These are phyloP conservation scores for Andrena dorsata DNA, from an alignment of 2,888 invertebrate genomes.

Conservation along the genomic window DNA sequence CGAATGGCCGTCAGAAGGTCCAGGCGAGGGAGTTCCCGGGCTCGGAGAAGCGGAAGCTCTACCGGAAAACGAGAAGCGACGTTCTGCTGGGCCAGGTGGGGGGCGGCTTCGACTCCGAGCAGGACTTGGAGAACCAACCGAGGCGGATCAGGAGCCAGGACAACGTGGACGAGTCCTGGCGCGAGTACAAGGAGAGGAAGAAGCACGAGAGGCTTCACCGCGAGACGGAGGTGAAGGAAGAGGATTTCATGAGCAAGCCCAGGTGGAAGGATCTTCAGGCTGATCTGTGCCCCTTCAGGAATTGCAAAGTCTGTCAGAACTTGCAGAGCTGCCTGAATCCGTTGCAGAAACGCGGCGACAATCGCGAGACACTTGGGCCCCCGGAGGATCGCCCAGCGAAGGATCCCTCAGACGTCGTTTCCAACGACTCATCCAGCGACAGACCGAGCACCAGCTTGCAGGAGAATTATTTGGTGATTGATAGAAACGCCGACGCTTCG, in stretches of 20 bases:
- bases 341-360: neutral
- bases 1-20: slow-evolving; percentile 13
- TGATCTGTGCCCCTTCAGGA: slow-evolving; percentile 61
- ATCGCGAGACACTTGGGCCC: neutral
- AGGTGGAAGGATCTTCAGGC: slow-evolving; percentile 78
- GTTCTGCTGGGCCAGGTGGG: slow-evolving; percentile 68
- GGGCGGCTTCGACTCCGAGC: slow-evolving; percentile 69
- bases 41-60: slow-evolving; percentile 75
- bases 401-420: neutral
- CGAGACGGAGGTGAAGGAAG: slow-evolving; percentile 68
- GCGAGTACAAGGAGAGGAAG: slow-evolving; percentile 80
- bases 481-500: slow-evolving; percentile 10
- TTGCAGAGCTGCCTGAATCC: slow-evolving; percentile 65
- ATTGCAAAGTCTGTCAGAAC: slow-evolving; percentile 73
- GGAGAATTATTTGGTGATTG: slow-evolving; percentile 79
- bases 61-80: slow-evolving; percentile 80
- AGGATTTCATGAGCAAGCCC: slow-evolving; percentile 77
- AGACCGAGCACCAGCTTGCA: slow-evolving; percentile 77
- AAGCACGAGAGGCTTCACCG: slow-evolving; percentile 72
- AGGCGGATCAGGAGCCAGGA: slow-evolving; percentile 74
- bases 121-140: slow-evolving; percentile 57
- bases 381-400: neutral
- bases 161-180: slow-evolving; percentile 79
- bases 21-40: slow-evolving; percentile 58
- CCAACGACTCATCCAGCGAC: slow-evolving; percentile 11